Evolutionary conservation across 2,113 vertebrate genomes (phyloP).

Genomic region (Arizona elegans): DNA sequence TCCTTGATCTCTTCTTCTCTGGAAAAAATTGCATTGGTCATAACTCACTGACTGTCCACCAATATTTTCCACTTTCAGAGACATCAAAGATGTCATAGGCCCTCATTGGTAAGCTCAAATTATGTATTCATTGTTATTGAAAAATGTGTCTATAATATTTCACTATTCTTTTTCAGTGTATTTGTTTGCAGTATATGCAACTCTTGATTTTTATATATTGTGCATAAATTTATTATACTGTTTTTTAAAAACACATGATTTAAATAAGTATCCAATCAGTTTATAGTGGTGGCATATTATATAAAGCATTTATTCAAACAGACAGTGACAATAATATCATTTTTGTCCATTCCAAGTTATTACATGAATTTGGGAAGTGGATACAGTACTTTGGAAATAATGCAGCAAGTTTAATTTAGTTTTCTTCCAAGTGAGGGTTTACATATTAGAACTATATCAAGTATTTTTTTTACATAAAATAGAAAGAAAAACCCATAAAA

Average conservation of each 20-base stretch:
- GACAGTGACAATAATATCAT: background rate
- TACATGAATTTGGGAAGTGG: background rate
- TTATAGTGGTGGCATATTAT: background rate
- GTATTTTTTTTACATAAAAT: background rate
- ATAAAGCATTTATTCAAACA: background rate
- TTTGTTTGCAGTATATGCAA: background rate
- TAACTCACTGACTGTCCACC: background rate
- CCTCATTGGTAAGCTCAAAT: background rate
- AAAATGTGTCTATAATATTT: background rate
- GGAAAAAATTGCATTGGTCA: background rate
- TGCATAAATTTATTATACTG: background rate
- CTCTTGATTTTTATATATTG: background rate
- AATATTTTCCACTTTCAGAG: background rate
- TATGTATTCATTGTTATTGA: background rate
- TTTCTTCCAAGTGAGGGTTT: background rate
- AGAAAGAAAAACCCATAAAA: background rate
- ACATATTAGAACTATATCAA: background rate
- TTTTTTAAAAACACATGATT: background rate
- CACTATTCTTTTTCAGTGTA: background rate
- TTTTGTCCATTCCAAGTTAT: background rate
- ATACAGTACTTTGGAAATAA: background rate
- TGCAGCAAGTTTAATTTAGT: background rate
- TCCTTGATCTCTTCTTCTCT: background rate
- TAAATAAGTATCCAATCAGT: background rate
- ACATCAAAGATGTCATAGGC: background rate